phyloP scores from a whole-genome alignment of 2,113 vertebrate species.

The Candoia aspera region DNA sequence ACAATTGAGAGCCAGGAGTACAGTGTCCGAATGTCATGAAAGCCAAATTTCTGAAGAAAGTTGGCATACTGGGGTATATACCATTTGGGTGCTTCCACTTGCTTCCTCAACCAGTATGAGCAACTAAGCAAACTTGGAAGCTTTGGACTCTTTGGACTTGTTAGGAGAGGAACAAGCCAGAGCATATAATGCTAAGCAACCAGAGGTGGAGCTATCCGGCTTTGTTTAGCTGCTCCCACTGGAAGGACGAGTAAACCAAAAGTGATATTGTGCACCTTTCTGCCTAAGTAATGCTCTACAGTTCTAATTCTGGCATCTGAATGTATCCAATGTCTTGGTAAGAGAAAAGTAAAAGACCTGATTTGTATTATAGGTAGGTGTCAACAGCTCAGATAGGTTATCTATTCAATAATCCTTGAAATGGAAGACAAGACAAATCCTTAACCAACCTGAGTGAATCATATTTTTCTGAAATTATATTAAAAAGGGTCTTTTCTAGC shows the following conservation, averaged over 20 bases:
- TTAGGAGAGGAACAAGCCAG: not conserved
- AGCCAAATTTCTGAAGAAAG: not conserved
- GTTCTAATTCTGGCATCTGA: not conserved
- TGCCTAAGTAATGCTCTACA: not conserved
- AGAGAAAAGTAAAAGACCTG: not conserved
- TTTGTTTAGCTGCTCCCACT: not conserved
- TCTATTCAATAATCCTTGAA: not conserved
- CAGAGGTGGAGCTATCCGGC: not conserved
- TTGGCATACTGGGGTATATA: not conserved
- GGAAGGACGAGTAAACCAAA: not conserved
- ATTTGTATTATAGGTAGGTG: not conserved
- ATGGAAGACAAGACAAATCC: not conserved
- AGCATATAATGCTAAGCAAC: not conserved
- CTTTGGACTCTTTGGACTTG: not conserved
- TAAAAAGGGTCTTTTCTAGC: not conserved
- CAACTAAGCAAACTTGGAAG: not conserved
- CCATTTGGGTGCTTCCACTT: not conserved
- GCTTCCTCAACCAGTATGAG: not conserved
- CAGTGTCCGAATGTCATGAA: not conserved
- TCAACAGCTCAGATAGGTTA: not conserved
- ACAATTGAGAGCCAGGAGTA: too few relatives aligned
- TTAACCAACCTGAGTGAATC: not conserved
- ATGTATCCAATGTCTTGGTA: not conserved
- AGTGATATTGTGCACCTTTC: not conserved
- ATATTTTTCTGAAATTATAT: constrained; percentile 3